Conservation (phyloP, 92 coral and sea anemone species). For the Virgularia gustaviana region DNA sequence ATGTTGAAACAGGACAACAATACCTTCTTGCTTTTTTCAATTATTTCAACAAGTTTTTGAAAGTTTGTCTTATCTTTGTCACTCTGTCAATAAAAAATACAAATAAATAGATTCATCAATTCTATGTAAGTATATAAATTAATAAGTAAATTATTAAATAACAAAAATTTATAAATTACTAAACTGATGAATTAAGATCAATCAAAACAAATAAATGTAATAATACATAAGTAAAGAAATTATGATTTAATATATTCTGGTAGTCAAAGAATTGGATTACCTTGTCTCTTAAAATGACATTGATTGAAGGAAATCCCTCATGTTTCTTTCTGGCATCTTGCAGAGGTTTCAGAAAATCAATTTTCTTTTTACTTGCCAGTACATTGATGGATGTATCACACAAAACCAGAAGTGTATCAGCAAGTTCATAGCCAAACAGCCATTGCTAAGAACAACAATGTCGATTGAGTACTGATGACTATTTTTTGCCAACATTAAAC, state of each 20-base stretch:
- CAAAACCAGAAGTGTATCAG: slow-evolving; percentile 84
- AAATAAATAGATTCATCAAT: too few species aligned
- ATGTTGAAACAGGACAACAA: slow-evolving; percentile 19
- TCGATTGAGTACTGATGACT: too few species aligned
- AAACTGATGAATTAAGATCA: too few species aligned
- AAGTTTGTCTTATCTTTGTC: slow-evolving; percentile 92
- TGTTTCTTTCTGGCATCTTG: slow-evolving; percentile 85
- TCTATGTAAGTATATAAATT: too few species aligned
- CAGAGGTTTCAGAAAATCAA: slow-evolving; percentile 84
- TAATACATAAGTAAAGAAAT: too few species aligned
- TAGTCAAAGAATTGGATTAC: slow-evolving; percentile 12
- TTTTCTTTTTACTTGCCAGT: slow-evolving; percentile 96
- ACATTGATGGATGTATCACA: slow-evolving; percentile 76
- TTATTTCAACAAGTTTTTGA: slow-evolving; percentile 60
- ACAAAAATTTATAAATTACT: too few species aligned
- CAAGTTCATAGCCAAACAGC: slow-evolving; percentile 97
- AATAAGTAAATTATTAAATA: too few species aligned
- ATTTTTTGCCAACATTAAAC: background rate
- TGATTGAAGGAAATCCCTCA: slow-evolving; percentile 69
- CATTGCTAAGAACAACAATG: slow-evolving; percentile 71
- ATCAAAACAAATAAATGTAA: too few species aligned
- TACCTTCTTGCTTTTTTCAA: slow-evolving; percentile 75
- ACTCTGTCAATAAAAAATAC: slow-evolving; percentile 34
- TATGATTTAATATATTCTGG: too few species aligned
- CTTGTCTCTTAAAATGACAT: slow-evolving; percentile 83